Evolutionary conservation across 64 coral and sea anemone genomes (phyloP).

Genomic region (Pocillopora verrucosa): DNA sequence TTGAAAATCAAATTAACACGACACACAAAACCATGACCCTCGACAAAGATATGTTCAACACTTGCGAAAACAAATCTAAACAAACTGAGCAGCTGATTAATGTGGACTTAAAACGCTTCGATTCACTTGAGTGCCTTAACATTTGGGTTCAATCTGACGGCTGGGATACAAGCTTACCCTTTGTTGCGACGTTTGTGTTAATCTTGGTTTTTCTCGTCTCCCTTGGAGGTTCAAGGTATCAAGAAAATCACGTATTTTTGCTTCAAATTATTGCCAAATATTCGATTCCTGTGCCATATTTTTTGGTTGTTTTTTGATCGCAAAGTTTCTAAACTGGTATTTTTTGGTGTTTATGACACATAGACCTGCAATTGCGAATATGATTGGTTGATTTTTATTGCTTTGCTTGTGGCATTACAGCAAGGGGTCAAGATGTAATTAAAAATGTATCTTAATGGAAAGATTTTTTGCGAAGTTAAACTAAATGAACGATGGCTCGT

Average conservation of each 20-base stretch:
- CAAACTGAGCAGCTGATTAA: background rate
- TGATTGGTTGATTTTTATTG: constrained; percentile 21
- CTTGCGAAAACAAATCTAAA: constrained; percentile 18
- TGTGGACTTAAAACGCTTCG: background rate
- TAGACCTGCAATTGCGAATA: background rate
- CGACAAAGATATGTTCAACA: constrained; percentile 22
- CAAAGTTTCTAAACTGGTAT: constrained; percentile 2
- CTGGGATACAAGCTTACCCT: background rate
- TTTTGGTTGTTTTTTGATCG: constrained; percentile 2
- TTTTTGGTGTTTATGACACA: constrained; percentile 6
- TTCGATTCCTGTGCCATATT: background rate
- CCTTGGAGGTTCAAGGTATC: background rate
- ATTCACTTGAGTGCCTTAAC: constrained; percentile 5
- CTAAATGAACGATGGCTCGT: too few relatives aligned
- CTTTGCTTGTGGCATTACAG: constrained; percentile 31
- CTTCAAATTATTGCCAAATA: background rate
- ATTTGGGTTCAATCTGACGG: background rate
- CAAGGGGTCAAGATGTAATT: background rate
- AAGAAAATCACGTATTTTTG: background rate
- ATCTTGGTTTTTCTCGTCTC: background rate
- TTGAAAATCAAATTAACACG: constrained; percentile 2
- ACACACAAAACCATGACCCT: background rate
- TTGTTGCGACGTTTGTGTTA: background rate
- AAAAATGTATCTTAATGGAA: background rate
- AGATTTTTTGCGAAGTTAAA: background rate